Conservation (phyloP, 2,113 vertebrate species). For the Steatornis caripensis region DNA sequence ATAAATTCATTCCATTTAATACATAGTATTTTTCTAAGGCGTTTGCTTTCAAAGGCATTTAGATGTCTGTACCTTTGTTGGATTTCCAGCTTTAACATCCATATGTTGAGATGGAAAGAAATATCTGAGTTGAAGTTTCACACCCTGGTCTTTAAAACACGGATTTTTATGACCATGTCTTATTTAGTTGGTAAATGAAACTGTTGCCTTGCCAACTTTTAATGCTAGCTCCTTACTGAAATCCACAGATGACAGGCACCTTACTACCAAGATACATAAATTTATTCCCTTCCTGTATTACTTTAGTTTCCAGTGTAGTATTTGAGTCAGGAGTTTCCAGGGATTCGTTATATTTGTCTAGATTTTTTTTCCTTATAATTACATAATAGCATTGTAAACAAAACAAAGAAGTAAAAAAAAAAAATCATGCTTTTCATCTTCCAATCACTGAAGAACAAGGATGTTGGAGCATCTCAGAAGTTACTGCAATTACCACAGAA, state of each 20-base stretch:
- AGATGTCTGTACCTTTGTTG: slow-evolving; percentile 48
- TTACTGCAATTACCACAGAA: background rate
- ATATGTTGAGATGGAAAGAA: slow-evolving; percentile 49
- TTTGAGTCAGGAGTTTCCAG: background rate
- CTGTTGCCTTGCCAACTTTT: slow-evolving; percentile 8
- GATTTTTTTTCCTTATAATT: background rate
- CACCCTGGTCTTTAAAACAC: slow-evolving; percentile 30
- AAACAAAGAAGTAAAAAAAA: background rate
- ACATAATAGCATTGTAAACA: background rate
- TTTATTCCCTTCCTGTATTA: background rate
- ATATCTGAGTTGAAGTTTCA: slow-evolving; percentile 41
- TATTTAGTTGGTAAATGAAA: slow-evolving; percentile 29
- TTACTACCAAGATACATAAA: background rate
- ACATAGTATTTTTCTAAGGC: slow-evolving; percentile 56
- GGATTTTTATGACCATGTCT: slow-evolving; percentile 26
- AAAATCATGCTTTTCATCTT: background rate
- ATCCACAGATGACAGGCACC: background rate
- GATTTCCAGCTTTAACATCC: slow-evolving; percentile 56
- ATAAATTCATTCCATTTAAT: slow-evolving; percentile 67
- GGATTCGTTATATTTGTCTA: background rate
- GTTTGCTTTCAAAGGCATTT: slow-evolving; percentile 56
- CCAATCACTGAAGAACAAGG: background rate
- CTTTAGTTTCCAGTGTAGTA: background rate
- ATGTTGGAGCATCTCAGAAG: background rate
- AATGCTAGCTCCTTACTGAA: background rate